Evolutionary conservation across 2,888 invertebrate species (phyloP), one percentile per base, ranked within the genome.

Genomic region (Syrphus vitripennis): DNA sequence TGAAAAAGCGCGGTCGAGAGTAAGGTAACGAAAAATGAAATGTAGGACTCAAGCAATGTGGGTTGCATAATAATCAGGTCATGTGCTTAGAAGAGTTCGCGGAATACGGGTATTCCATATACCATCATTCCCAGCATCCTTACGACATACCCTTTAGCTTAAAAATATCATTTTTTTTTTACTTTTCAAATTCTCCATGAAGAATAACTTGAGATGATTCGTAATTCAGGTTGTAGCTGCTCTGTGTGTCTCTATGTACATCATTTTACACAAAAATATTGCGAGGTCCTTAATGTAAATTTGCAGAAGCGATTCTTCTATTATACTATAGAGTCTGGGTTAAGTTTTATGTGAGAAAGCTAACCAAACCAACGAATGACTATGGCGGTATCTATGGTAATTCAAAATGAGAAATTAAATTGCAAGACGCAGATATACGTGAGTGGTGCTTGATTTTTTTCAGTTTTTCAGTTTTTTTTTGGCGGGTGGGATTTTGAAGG

Each of bases 351-450:
- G 70, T 55, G 16, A 19, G 21, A 48, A 21, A 50, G 14, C 48
- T 10, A 67, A 67, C 31, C 42, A 77, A 86, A 53, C 81, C 76
- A 59, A 65, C 72, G 72, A 86, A 76, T 42, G 55, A 53, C 84
- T 76, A 16, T 21, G 5, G 57, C 19, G 77, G 77, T 86, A 82
- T 86, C 86, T 86, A 82, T 81, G 86, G 77, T 81, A 86, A 86
- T 82, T 86, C 72, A 74, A 86, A 82, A 86, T 86, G 81, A 78
- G 86, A 82, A 86, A 86, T 86, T 86, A 86, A 86, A 86, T 86
- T 86, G 82, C 82, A 82, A 74, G 74, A 74, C 72, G 69, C 53
- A 65, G 50, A 37, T 65, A 70, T 42, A 40, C 40, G 72, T 75
- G 75, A 50, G 61, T 61, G 55, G 59, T 48, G 72, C 6, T 78